A percentile compares a stretch with the other conserved stretches of the same genome.
Conservation (phyloP, 2,797 vertebrate species). For the Heterohyrax brucei region DNA sequence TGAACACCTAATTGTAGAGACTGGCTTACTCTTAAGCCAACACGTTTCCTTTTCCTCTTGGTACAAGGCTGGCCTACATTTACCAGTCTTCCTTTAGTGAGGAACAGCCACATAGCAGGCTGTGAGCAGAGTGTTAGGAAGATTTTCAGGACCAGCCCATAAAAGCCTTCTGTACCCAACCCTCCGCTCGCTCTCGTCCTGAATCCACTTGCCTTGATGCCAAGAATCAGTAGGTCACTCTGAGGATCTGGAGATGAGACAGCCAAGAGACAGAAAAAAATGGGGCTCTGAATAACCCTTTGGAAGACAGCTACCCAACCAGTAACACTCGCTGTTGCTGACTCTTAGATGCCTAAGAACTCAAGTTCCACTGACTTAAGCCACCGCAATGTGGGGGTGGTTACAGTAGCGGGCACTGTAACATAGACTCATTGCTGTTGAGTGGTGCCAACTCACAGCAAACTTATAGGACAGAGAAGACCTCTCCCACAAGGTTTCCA, state of each 20-base stretch:
- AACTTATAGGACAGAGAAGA: too few species aligned
- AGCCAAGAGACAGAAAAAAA: background rate
- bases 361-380: background rate
- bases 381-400: background rate
- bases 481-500: too few species aligned
- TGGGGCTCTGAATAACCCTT: background rate
- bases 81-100: background rate
- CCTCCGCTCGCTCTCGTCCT: background rate
- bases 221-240: background rate
- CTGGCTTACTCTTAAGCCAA: background rate
- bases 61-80: background rate
- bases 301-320: background rate
- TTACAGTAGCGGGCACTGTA: background rate
- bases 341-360: background rate
- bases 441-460: too few species aligned
- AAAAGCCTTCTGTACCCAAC: background rate
- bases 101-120: background rate
- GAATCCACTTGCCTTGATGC: background rate
- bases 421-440: too few species aligned
- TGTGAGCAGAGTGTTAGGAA: background rate
- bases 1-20: background rate
- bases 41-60: background rate
- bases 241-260: background rate
- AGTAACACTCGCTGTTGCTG: background rate
- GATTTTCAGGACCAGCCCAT: background rate